Base-by-base conservation (phyloP, 53 echinoderm and acorn worm genomes). In the Crossaster papposus region DNA sequence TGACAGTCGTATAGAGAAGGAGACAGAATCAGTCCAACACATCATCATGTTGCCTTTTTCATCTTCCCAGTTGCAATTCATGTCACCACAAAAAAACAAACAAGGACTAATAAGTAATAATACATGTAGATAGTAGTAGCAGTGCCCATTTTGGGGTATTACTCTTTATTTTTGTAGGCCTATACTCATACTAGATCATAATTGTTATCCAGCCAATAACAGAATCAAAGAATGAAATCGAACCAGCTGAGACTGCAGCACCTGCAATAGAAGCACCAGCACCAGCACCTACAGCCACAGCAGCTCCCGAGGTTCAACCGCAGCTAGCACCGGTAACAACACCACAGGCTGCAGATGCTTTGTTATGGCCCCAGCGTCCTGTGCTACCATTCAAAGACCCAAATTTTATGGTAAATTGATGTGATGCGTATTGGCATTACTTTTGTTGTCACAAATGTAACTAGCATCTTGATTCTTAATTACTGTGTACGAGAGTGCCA, bases 361-460 rank as follows among this genome's bases (percentile, higher is more conserved):
- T 30, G 11, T 22, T 31, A 31, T 15, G 30, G 14, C 70, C 81
- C 14, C 90, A 70, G 54, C 35, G 72, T 24, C 73, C 73, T 17
- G 73, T 54, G 52, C 72, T 80, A 30, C 90, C 90, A 0, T 90
- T 90, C 74, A 90, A 90, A 54, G 81, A 70, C 29, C 71, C 81
- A 12, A 90, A 81, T 81, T 81, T 81, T n/a, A 70, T 70, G 50
- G 81, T 80, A 36, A 72, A 54, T 54, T 58, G 22, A 44, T 24
- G 7, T 0, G 22, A 31, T 36, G 14, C 13, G 18, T 26, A 81
- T 52, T 50, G 30, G 9, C 44, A 44, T 44, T 44, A 5, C 44
- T 44, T 32, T 23, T 23, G 23, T 22, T 6, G 22, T 26, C 20
- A 3, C 22, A 54, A 81, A 14, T 54, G 54, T 9, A 44, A 44